Evolutionary conservation across 2,113 vertebrate species (phyloP).

Genomic region (Bos taurus): ARS-UCD2.0 NC_037334.1:59542501-59543000

Average conservation of each 20-base stretch:
- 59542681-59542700: neutral
- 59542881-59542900: neutral
- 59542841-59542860: neutral
- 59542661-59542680: neutral
- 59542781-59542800: neutral
- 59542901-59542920: neutral
- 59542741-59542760: neutral
- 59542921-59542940: neutral
- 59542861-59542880: neutral
- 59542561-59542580: neutral
- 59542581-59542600: neutral
- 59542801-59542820: neutral
- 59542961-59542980: neutral
- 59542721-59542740: neutral
- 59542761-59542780: neutral
- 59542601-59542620: neutral
- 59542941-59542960: neutral
- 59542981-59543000: neutral
- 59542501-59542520: neutral
- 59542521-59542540: neutral
- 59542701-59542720: neutral
- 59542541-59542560: neutral
- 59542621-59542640: neutral
- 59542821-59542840: neutral
- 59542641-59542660: neutral